Evolutionary conservation across 1,140 invertebrate genomes (phyloP).

Genomic region (Leptinotarsa texana): DNA sequence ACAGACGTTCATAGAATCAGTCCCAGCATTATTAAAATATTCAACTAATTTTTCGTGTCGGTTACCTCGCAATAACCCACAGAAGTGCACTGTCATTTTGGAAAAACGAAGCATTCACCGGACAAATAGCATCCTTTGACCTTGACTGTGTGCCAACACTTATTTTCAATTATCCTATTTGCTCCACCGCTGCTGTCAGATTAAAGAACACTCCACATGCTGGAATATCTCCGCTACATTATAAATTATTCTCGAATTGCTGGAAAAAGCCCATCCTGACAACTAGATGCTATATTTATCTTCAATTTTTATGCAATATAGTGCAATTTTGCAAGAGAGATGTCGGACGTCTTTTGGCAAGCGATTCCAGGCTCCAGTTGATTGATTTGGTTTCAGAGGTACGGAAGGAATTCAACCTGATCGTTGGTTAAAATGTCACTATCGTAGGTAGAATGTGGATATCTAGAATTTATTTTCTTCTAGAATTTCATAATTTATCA

Average conservation of each 20-base stretch:
- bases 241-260: slow-evolving; percentile 50
- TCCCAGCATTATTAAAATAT: too few species aligned
- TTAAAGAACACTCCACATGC: slow-evolving; percentile 51
- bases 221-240: slow-evolving; percentile 42
- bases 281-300: slow-evolving; percentile 30
- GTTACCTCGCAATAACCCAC: neutral
- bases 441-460: too few species aligned
- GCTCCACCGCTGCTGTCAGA: slow-evolving; percentile 51
- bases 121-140: slow-evolving; percentile 54
- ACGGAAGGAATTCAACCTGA: neutral
- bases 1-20: too few species aligned
- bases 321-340: slow-evolving; percentile 27
- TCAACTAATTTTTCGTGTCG: neutral
- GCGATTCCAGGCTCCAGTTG: neutral
- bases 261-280: slow-evolving; percentile 38
- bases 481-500: too few species aligned
- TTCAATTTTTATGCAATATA: slow-evolving; percentile 36
- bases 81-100: neutral
- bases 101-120: slow-evolving; percentile 15
- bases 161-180: slow-evolving; percentile 56
- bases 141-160: slow-evolving; percentile 53
- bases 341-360: slow-evolving; percentile 23
- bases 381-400: slow-evolving; percentile 6
- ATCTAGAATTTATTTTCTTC: too few species aligned
- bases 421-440: too few species aligned